Evolutionary conservation across 2,888 invertebrate species (phyloP).

Genomic region (Fragum whitleyi): DNA sequence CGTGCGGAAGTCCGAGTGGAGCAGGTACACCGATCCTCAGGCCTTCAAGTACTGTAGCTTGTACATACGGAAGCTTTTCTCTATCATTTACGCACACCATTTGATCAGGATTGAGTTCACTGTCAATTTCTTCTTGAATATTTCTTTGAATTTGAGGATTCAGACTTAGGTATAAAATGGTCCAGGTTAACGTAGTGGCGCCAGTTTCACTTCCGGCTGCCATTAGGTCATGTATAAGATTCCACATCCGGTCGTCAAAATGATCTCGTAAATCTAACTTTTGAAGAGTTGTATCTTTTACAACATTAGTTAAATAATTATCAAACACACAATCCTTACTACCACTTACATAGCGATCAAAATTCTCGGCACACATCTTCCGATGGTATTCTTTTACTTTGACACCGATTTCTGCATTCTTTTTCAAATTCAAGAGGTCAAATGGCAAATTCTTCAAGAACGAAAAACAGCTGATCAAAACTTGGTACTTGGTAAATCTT

Average conservation of each 20-base stretch:
- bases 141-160: constrained; percentile 88
- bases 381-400: background rate
- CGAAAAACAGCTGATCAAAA: constrained; percentile 36
- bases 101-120: constrained; percentile 80
- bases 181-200: constrained; percentile 93
- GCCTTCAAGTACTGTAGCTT: constrained; percentile 78
- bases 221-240: constrained; percentile 69
- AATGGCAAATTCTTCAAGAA: constrained; percentile 39
- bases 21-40: constrained; percentile 72
- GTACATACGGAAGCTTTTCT: constrained; percentile 67
- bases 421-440: constrained; percentile 35
- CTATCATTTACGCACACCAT: constrained; percentile 66
- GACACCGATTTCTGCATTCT: too few relatives aligned
- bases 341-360: background rate
- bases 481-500: constrained; percentile 1
- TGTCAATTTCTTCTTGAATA: constrained; percentile 66
- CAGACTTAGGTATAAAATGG: constrained; percentile 91
- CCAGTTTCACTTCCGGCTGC: constrained; percentile 88
- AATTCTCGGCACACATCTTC: background rate
- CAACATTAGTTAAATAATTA: background rate
- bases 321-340: background rate
- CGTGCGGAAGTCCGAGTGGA: constrained; percentile 69
- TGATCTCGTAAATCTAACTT: background rate
- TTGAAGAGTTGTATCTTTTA: background rate
- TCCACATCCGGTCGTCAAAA: constrained; percentile 58